Evolutionary conservation across 2,797 vertebrate genomes (phyloP).

Genomic region (Nannoperca australis): DNA sequence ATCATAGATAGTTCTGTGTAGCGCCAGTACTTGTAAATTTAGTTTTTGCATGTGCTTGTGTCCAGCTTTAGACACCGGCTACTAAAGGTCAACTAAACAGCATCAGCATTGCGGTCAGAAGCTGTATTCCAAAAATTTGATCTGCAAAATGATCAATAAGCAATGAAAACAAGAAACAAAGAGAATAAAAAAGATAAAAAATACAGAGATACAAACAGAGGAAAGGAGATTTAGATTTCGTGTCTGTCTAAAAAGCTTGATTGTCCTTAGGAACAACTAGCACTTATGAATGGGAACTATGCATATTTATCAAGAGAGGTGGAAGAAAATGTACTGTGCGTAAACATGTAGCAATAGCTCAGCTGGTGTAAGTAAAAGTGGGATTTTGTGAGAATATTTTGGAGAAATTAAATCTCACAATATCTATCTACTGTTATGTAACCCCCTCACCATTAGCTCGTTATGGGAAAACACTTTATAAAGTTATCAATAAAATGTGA

Average conservation of each 20-base stretch:
- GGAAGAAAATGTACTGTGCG: too few species aligned
- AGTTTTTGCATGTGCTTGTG: neutral
- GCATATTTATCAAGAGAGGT: neutral
- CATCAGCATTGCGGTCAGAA: neutral
- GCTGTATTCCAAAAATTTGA: neutral
- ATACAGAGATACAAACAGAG: neutral
- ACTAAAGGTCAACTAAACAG: neutral
- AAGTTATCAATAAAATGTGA: too few species aligned
- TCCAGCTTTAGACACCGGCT: neutral
- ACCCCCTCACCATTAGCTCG: too few species aligned
- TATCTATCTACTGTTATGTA: too few species aligned
- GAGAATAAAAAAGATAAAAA: neutral
- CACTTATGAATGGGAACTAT: neutral
- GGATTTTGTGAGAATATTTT: too few species aligned
- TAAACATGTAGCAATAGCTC: too few species aligned
- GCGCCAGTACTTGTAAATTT: neutral
- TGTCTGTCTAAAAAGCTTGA: too few species aligned
- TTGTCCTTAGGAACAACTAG: neutral
- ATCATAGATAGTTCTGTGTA: neutral
- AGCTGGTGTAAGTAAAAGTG: too few species aligned
- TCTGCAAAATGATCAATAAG: neutral
- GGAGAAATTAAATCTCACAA: too few species aligned
- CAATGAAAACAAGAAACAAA: neutral
- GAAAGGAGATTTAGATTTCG: too few species aligned
- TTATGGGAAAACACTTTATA: too few species aligned